phyloP scores from a whole-genome alignment of 1,140 invertebrate genomes.

The Drosophila pruinosa region DNA sequence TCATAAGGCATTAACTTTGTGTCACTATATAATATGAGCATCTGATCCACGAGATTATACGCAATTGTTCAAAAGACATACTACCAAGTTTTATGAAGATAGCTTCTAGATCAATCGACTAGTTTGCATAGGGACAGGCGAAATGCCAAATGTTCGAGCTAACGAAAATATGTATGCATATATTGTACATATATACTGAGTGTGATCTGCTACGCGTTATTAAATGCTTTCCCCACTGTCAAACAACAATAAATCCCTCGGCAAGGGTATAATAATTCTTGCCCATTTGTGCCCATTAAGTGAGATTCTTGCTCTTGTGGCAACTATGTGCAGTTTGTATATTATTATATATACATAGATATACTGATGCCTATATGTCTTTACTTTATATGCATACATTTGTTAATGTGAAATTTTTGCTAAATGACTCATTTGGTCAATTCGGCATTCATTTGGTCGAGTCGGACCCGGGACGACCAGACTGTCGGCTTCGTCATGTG shows the following conservation, averaged over 20 bases:
- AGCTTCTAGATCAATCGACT: no score
- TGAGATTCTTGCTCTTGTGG: slow-evolving; percentile 25
- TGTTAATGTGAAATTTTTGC: slow-evolving; percentile 77
- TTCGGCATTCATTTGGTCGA: background rate
- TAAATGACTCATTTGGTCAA: slow-evolving; percentile 63
- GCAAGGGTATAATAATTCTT: background rate
- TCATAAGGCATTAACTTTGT: no score
- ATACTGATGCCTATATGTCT: background rate
- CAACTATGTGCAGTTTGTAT: background rate
- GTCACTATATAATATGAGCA: no score
- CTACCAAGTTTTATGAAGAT: no score
- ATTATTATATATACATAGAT: slow-evolving; percentile 16
- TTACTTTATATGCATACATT: slow-evolving; percentile 28
- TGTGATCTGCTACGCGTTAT: background rate
- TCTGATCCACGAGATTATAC: no score
- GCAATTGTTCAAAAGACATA: no score
- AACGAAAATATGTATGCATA: no score
- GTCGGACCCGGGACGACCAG: no score
- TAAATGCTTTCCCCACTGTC: background rate
- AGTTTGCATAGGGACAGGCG: no score
- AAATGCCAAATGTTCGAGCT: background rate
- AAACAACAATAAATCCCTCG: background rate
- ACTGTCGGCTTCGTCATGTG: slow-evolving; percentile 59
- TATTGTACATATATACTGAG: background rate
- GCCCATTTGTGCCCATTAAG: slow-evolving; percentile 40